Conservation (phyloP, 1,140 invertebrate genomes). For the Pseudomyrmex cubaensis region DNA sequence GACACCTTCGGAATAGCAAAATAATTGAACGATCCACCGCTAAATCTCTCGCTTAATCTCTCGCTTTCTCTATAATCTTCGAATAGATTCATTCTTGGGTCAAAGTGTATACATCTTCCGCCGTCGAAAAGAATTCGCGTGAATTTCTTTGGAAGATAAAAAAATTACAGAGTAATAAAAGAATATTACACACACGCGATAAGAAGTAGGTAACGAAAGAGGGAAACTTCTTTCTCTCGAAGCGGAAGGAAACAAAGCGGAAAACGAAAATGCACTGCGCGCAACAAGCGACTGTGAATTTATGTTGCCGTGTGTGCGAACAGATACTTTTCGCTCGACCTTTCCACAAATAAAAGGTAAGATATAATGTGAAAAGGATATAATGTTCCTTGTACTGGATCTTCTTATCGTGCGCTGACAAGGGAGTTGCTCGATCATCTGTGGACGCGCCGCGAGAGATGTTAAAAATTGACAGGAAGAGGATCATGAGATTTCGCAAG, state of each 20-base stretch:
- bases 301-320: background rate
- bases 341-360: background rate
- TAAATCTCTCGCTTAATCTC: conserved; percentile 45
- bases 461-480: conserved; percentile 35
- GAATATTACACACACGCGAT: background rate
- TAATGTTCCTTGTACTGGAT: background rate
- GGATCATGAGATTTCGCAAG: background rate
- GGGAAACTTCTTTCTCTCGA: background rate
- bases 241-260: no score
- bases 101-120: conserved; percentile 6
- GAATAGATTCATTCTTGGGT: conserved; percentile 21
- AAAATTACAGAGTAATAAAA: background rate
- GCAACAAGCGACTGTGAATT: background rate
- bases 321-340: background rate
- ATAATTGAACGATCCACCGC: conserved; percentile 46
- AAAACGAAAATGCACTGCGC: conserved; percentile 10
- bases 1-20: background rate
- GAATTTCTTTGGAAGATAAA: conserved; percentile 33
- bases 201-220: background rate
- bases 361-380: no score
- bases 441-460: background rate
- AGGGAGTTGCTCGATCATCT: background rate
- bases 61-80: conserved; percentile 33
- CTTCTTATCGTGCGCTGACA: background rate
- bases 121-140: background rate